Evolutionary conservation across 2,888 invertebrate genomes (phyloP), one percentile per base, ranked within the genome.

Genomic region (Poecilus cupreus): DNA sequence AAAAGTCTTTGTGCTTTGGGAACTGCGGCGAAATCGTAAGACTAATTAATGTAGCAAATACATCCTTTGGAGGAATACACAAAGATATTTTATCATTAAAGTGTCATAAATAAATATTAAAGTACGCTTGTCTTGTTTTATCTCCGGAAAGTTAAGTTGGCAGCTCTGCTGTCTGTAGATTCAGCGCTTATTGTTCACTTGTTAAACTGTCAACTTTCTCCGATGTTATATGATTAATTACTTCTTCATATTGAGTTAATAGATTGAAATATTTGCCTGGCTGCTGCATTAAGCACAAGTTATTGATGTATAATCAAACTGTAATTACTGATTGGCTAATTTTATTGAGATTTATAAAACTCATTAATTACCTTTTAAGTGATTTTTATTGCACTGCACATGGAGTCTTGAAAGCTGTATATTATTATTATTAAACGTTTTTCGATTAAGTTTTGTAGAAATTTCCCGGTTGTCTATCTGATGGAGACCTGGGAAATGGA

Each of bases 71-170:
- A 13, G 20, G 24, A 26, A 8, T 11, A 24, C 11, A 57, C 57
- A 22, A 60, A 60, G 60, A 60, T 13, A 26, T 60, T 60, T 60
- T 60, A 32, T 60, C 24, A 60, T 60, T 60, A 60, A 32, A 60
- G 60, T 60, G 60, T 22, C 60, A 60, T 24, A 60, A 60, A 60
- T 60, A 60, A 60, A 60, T 60, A 60, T 60, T 60, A 60, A 60
- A 60, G 60, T 4, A 32, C 4, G 24, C 13, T 60, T 18, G 26
- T 60, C 60, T 22, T 60, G 60, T 60, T 60, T 57, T 60, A 60
- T 60, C 60, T 60, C 6, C 26, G n/a, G 51, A 10, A n/a, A n/a
- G n/a, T n/a, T 5, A 60, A 60, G 60, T 60, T 60, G n/a, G 60
- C 60, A 60, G 13, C 26, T 26, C n/a, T 22, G 20, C 54, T 26